Evolutionary conservation across 2,113 vertebrate genomes (phyloP).

Genomic region (Oriolus oriolus): DNA sequence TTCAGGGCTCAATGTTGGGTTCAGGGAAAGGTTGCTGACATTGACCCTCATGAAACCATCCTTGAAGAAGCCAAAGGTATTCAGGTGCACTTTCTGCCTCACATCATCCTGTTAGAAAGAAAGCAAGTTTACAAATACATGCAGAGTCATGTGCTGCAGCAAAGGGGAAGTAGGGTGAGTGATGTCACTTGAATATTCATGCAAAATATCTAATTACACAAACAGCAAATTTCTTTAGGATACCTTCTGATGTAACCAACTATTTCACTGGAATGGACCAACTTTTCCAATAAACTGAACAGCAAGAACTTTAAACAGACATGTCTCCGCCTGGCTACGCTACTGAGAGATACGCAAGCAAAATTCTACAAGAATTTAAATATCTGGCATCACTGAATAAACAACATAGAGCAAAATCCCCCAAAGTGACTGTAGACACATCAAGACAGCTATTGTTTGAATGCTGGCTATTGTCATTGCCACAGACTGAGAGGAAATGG

Average conservation of each 20-base stretch:
- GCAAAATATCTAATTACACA: not conserved
- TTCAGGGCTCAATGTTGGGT: not conserved
- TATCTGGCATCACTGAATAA: not conserved
- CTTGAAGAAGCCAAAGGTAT: slow-evolving; percentile 87
- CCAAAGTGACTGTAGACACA: not conserved
- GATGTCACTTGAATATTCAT: not conserved
- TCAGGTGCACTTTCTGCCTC: slow-evolving; percentile 83
- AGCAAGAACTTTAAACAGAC: not conserved
- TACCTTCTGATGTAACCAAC: not conserved
- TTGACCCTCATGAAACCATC: slow-evolving; percentile 80
- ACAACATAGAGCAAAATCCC: not conserved
- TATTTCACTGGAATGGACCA: not conserved
- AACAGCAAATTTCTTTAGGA: not conserved
- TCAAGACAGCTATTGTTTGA: not conserved
- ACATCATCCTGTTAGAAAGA: slow-evolving; percentile 74
- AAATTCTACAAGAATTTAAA: not conserved
- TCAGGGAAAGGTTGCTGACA: slow-evolving; percentile 74
- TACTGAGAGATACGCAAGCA: not conserved
- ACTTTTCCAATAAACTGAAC: not conserved
- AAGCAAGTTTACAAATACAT: not conserved
- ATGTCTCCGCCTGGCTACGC: not conserved
- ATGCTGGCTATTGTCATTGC: not conserved
- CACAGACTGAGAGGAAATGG: not conserved
- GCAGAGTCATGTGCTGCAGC: not conserved
- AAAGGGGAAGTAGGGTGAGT: not conserved